Evolutionary conservation across 2,113 vertebrate genomes (phyloP), one percentile per base, ranked within the genome.

Genomic region (Rhinogobius similis): DNA sequence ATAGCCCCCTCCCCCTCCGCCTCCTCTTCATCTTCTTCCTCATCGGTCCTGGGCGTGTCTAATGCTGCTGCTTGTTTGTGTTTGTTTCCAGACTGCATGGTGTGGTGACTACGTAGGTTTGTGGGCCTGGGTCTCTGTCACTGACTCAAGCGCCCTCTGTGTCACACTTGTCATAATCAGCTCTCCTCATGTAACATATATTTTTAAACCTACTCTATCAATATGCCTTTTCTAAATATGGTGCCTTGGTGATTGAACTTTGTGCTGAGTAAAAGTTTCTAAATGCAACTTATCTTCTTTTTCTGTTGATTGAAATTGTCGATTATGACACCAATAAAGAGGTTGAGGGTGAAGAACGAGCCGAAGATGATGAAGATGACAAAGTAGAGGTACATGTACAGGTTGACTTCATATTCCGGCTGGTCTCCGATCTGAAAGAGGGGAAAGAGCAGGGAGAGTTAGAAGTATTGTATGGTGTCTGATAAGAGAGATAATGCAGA

Each of bases 241-340:
- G 21, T 66, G 55, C 65, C 76, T 67, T 58, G n/a, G n/a, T n/a
- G n/a, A n/a, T n/a, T n/a, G n/a, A n/a, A n/a, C n/a, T n/a, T n/a
- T n/a, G n/a, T n/a, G n/a, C n/a, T n/a, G n/a, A 50, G 1, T 26
- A 14, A 9, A 29, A 10, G 38, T 68, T 39, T 41, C 18, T 44
- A 21, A 63, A 55, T 64, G 79, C 89, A 89, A 98, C 98, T 98
- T 93, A 99, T 99, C 98, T 99, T 99, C 87, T 98, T 99, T 91
- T 99, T 99, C 84, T 99, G 97, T 90, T 99, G 98, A 86, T 99
- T 99, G 93, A 99, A 99, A 89, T 99, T 99, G 91, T 99, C 98
- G 68, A 99, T 99, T 91, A 99, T 98, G 86, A 99, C 98, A 70
- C 98, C 98, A 82, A 99, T 99, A 88, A 99, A 99, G 63, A 99